A percentile compares a stretch with the other conserved stretches of the same genome.
Evolutionary conservation across 1,140 invertebrate species (phyloP).

Genomic region (Heterodera schachtii): DNA sequence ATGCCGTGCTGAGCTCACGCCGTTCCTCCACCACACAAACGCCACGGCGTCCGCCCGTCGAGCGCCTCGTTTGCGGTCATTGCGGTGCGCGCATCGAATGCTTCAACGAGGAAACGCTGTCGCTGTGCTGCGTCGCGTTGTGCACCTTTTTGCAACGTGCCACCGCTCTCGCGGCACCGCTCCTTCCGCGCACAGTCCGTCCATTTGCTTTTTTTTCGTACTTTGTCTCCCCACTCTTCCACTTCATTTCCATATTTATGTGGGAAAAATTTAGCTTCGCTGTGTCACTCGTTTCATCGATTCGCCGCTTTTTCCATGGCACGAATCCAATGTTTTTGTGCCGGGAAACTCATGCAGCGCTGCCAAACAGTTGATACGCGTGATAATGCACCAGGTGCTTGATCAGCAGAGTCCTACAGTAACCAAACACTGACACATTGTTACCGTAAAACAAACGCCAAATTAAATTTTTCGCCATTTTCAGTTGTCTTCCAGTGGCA

Average conservation of each 20-base stretch:
- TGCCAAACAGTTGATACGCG: conserved; percentile 92
- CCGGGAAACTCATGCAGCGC: conserved; percentile 87
- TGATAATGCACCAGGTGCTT: conserved; percentile 85
- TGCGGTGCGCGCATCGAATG: conserved; percentile 77
- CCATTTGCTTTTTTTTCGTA: conserved; percentile 53
- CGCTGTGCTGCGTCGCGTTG: conserved; percentile 86
- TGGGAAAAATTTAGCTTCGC: conserved; percentile 18
- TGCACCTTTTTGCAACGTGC: conserved; percentile 94
- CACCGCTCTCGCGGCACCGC: conserved; percentile 84
- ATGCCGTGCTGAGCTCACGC: background rate
- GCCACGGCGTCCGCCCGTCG: conserved; percentile 65
- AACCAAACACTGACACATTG: conserved; percentile 4
- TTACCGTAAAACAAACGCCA: conserved; percentile 30
- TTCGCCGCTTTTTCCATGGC: conserved; percentile 76
- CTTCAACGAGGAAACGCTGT: conserved; percentile 94
- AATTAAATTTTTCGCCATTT: background rate
- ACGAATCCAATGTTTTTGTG: conserved; percentile 74
- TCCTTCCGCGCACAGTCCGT: conserved; percentile 86
- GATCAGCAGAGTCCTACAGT: background rate
- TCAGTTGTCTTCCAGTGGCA: conserved; percentile 70
- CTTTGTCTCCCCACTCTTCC: too few species aligned
- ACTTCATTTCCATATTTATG: too few species aligned
- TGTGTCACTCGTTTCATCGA: conserved; percentile 61
- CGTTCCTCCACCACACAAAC: background rate
- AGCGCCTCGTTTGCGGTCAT: conserved; percentile 70